Base-by-base conservation (phyloP, 2,113 vertebrate genomes). In the Calidris pygmaea region DNA sequence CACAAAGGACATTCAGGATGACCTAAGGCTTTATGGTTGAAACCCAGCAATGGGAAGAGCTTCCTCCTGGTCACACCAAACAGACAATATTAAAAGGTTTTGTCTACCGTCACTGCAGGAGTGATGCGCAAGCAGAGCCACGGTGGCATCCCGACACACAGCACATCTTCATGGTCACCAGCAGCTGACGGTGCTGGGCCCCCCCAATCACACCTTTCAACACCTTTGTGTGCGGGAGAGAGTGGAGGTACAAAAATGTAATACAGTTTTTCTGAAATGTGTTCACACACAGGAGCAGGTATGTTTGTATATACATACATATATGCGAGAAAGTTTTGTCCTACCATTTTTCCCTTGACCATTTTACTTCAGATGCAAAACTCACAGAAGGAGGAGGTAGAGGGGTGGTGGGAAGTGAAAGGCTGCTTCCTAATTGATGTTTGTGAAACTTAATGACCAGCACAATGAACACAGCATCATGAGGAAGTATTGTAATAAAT, bases 151-250 rank as follows among this genome's bases (percentile, higher is more conserved):
- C 17, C 1, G 4, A 8, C 24, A 11, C 15, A 16, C 0, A 1
- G 17, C 1, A 0, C 41, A 32, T 23, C 41, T 32, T 37, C 48
- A 7, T 8, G 11, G 45, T 10, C 71, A 79, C 3, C 55, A 60
- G 34, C 0, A 0, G 47, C 41, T 48, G 11, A 7, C 0, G 2
- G 0, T 79, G 37, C 53, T 56, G 35, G 52, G 11, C 1, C 20
- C 14, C 20, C 14, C n/a, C 29, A 7, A 7, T 2, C 32, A 17
- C 2, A 0, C 14, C n/a, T 22, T 24, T 9, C 59, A 48, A 8
- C 0, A 2, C 14, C n/a, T 53, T 67, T 41, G 22, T 58, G 4
- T 16, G 3, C 19, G 4, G 3, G 30, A 88, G 37, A 30, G 29
- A 70, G 10, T 4, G 14, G 11, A 20, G 16, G n/a, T 22, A 32